Evolutionary conservation across 2,113 vertebrate species (phyloP), one percentile per base, ranked within the genome.

Genomic region (Poecilia latipinna): DNA sequence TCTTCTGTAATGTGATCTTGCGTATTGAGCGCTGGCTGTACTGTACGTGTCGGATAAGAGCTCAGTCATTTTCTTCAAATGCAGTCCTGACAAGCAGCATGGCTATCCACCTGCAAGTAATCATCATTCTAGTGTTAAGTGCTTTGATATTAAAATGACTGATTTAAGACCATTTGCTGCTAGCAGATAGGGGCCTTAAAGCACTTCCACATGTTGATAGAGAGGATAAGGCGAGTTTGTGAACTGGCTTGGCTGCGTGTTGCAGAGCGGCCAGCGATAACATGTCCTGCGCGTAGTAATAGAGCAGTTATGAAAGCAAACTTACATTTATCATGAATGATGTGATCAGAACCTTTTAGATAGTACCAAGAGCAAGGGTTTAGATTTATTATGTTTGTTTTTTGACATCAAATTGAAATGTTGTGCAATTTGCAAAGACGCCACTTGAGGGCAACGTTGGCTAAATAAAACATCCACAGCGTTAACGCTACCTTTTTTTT

Each of bases 101-200:
- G 88, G 85, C 80, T 89, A 64, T 89, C 83, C 91, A 92, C 86
- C 94, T 95, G 94, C 88, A 94, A 95, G 89, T 91, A 93, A 94
- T 95, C 94, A 94, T 89, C 90, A 90, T 92, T 90, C 89, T 91
- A 84, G 91, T 92, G 92, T 94, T 93, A 94, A 94, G 92, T 92
- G 90, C 92, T 94, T 94, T 95, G 93, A 94, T 94, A 95, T 94
- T 93, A 92, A 93, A 94, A 93, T 93, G 89, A 94, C 87, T 94
- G 89, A 93, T 93, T 93, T 92, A 90, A 93, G 91, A 88, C 87
- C 85, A 89, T 94, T 93, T 91, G 91, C 89, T 90, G 91, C 90
- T 84, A 75, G 85, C 75, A 92, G 91, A 93, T 93, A 91, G 91
- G 86, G 83, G 86, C 87, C 85, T 71, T 70, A 88, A 94, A 95